Evolutionary conservation across 2,888 invertebrate genomes (phyloP).

Genomic region (Platycnemis pennipes): DNA sequence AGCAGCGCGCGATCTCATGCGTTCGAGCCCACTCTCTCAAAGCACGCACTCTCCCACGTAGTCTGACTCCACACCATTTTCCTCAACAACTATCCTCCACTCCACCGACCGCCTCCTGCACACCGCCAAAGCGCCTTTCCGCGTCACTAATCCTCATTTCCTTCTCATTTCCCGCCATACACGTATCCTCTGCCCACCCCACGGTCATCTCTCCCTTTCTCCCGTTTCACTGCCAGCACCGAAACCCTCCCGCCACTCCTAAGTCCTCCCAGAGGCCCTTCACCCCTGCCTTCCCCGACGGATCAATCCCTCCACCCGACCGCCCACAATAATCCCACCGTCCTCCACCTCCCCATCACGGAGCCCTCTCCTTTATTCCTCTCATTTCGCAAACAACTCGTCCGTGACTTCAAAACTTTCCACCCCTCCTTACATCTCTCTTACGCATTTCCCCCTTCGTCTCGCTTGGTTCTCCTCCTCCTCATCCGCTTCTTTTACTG

Average conservation of each 20-base stretch:
- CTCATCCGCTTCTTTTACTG: neutral
- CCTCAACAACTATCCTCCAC: too few species aligned
- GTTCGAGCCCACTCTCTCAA: neutral
- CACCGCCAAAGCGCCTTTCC: neutral
- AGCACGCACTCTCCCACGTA: neutral
- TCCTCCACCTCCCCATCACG: neutral
- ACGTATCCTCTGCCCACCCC: neutral
- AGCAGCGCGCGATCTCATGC: neutral
- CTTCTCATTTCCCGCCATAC: neutral
- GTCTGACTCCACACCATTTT: neutral
- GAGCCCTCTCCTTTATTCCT: neutral
- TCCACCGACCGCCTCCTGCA: neutral
- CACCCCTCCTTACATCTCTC: neutral
- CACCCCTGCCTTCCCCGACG: neutral
- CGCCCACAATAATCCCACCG: neutral
- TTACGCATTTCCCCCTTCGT: neutral
- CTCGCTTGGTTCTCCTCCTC: neutral
- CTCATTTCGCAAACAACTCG: neutral
- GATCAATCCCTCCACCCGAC: neutral
- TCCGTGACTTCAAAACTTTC: neutral
- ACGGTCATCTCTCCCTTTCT: neutral
- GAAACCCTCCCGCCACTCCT: neutral
- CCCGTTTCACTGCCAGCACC: neutral
- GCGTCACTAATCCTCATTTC: slow-evolving; percentile 27
- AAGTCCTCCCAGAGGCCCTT: neutral